Conservation (phyloP, 2,888 invertebrate genomes). For the Hypercompe scribonia region DNA sequence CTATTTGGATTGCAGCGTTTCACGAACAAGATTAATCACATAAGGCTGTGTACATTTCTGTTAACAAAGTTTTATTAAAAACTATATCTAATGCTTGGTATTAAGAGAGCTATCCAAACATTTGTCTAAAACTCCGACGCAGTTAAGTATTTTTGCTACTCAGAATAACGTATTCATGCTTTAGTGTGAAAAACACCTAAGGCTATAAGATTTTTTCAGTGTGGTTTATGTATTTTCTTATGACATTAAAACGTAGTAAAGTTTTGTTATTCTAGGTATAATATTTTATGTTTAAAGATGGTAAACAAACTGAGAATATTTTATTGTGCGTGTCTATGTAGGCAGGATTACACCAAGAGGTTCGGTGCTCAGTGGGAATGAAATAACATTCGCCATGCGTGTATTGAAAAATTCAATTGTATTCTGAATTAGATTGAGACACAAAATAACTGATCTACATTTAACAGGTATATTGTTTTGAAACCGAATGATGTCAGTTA, state of each 20-base stretch:
- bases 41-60: not conserved
- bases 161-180: not conserved
- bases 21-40: not conserved
- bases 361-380: not conserved
- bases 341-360: not conserved
- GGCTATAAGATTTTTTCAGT: not conserved
- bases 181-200: not conserved
- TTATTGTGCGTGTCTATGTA: not conserved
- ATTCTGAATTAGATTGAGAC: not conserved
- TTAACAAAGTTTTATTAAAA: not conserved
- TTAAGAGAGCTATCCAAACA: not conserved
- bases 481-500: too few relatives aligned
- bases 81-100: not conserved
- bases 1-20: not conserved
- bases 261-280: slow-evolving; percentile 4
- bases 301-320: slow-evolving; percentile 4
- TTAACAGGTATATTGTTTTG: too few relatives aligned
- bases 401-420: not conserved
- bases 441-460: not conserved
- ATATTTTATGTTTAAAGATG: not conserved
- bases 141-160: not conserved
- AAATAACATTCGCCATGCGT: not conserved
- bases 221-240: not conserved
- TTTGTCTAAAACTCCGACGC: not conserved
- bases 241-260: slow-evolving; percentile 4